Percentiles rank a stretch among this genome's conserved stretches.
Evolutionary conservation across 2,888 invertebrate species (phyloP).

Genomic region (Uropetala carovei): DNA sequence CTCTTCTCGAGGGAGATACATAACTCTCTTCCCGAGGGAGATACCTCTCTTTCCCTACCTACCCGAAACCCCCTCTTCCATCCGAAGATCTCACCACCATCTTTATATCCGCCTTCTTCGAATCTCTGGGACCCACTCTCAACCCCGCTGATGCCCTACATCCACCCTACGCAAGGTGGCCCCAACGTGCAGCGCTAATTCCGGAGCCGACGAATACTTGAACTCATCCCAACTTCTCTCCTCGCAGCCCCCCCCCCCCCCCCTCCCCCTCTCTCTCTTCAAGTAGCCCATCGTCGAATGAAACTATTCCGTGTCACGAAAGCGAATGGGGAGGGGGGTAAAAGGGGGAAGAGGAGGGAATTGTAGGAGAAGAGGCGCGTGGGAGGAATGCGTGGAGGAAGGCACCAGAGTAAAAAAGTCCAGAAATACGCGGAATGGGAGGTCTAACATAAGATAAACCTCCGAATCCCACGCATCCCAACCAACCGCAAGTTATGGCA

Average conservation of each 20-base stretch:
- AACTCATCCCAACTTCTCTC: neutral
- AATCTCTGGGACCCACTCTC: neutral
- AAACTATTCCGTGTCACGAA: constrained; percentile 12
- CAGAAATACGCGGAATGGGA: neutral
- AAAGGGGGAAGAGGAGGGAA: neutral
- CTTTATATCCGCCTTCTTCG: constrained; percentile 13
- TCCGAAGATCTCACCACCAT: neutral
- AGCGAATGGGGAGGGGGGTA: neutral
- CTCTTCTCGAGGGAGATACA: neutral
- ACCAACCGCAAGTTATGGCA: no score
- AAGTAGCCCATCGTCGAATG: neutral
- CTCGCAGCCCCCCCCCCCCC: neutral
- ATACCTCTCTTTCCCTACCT: neutral
- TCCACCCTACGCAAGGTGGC: constrained; percentile 3
- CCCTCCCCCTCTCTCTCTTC: no score
- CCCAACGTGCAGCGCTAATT: constrained; percentile 17
- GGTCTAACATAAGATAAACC: no score
- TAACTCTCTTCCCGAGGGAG: neutral
- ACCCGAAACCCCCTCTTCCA: neutral
- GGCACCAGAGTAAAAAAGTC: neutral
- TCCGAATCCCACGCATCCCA: no score
- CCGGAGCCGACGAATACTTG: constrained; percentile 35
- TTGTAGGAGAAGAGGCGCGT: neutral
- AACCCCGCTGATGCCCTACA: neutral
- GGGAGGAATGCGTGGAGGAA: neutral